Percentiles rank a stretch among this genome's conserved stretches.
Conservation (phyloP, 2,797 vertebrate genomes). For the Anabas testudineus region DNA sequence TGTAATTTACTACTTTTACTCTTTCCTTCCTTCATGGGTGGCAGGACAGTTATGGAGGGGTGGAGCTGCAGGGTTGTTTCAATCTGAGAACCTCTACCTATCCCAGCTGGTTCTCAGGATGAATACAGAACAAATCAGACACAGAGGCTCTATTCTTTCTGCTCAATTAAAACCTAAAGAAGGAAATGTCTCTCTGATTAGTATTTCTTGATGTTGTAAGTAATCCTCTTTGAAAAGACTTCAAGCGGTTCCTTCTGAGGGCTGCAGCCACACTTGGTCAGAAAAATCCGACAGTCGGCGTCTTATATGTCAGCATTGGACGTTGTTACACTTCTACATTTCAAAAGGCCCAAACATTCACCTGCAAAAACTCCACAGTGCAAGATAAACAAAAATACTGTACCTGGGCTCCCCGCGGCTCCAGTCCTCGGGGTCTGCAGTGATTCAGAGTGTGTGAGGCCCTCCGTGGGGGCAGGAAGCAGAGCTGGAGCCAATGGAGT, state of each 20-base stretch:
- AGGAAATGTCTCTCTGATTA: constrained; percentile 52
- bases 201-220: constrained; percentile 19
- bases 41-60: not conserved
- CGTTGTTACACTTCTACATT: constrained; percentile 28
- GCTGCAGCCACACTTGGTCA: constrained; percentile 27
- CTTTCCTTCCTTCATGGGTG: not conserved
- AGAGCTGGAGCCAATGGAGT: constrained; percentile 20
- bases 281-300: constrained; percentile 40
- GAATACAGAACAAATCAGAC: no score
- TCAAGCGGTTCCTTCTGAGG: constrained; percentile 20
- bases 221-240: constrained; percentile 40
- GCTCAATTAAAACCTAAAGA: constrained; percentile 22
- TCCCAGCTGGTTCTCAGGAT: no score
- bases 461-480: constrained; percentile 42
- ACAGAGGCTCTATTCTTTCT: constrained; percentile 7
- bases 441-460: constrained; percentile 49
- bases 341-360: constrained; percentile 33
- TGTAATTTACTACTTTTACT: not conserved
- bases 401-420: constrained; percentile 20
- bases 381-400: constrained; percentile 37
- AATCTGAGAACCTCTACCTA: not conserved
- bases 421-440: not conserved
- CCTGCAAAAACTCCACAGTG: constrained; percentile 10
- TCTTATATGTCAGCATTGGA: constrained; percentile 22
- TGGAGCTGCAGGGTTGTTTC: no score